Evolutionary conservation across 1,140 invertebrate species (phyloP).

Genomic region (Tetraneura akinire): DNA sequence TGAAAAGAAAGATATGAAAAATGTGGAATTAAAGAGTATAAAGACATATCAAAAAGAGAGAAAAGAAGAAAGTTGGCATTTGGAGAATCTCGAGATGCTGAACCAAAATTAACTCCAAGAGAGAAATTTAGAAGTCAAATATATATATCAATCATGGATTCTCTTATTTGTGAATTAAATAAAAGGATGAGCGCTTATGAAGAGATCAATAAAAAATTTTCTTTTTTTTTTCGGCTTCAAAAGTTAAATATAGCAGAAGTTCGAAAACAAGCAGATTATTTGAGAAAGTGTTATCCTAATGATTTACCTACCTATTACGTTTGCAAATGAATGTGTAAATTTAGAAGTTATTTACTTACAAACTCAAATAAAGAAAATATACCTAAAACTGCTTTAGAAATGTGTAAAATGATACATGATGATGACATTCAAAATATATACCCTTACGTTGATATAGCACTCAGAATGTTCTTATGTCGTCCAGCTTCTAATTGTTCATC

Average conservation of each 20-base stretch:
- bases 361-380: constrained; percentile 16
- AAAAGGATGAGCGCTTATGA: constrained; percentile 14
- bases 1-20: background rate
- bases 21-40: constrained; percentile 15
- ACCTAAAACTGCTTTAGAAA: constrained; percentile 21
- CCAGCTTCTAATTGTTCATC: background rate
- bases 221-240: background rate
- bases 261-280: background rate
- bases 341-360: constrained; percentile 14
- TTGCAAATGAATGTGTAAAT: background rate
- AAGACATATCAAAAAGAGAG: background rate
- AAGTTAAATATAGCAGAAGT: too few species aligned
- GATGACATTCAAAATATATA: constrained; percentile 11
- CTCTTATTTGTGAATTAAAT: constrained; percentile 17
- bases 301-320: background rate
- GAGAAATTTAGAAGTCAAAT: constrained; percentile 14
- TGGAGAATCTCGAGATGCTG: background rate
- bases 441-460: background rate
- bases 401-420: constrained; percentile 12
- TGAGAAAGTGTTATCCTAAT: background rate
- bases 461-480: background rate
- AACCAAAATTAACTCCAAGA: constrained; percentile 18
- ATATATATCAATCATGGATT: constrained; percentile 7
- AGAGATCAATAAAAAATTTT: constrained; percentile 12
- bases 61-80: background rate